Evolutionary conservation across 2,113 vertebrate genomes (phyloP).

Genomic region (Gorsachius goisagi): DNA sequence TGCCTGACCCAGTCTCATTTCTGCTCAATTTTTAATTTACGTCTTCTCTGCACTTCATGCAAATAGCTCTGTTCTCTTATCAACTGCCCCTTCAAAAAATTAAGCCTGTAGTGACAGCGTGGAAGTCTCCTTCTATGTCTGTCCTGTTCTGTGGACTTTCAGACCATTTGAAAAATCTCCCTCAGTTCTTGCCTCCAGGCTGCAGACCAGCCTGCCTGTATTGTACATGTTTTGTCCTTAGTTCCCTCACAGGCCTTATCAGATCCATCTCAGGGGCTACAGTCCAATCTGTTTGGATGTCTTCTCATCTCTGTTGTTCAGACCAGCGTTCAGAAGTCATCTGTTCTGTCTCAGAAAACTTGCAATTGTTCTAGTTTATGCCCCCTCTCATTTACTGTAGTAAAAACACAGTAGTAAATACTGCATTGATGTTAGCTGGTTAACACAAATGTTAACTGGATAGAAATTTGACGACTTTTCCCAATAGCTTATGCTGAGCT

Average conservation of each 20-base stretch:
- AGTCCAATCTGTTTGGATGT: background rate
- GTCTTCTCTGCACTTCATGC: background rate
- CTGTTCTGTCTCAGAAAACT: background rate
- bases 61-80: background rate
- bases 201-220: background rate
- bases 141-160: background rate
- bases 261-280: background rate
- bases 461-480: background rate
- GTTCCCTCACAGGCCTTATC: background rate
- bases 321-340: background rate
- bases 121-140: background rate
- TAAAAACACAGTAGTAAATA: background rate
- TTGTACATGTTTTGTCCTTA: background rate
- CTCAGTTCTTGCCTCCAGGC: background rate
- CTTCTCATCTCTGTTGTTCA: background rate
- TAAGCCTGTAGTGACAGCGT: background rate
- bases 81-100: background rate
- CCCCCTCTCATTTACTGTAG: background rate
- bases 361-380: background rate
- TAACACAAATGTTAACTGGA: background rate
- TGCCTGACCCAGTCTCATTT: background rate
- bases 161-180: background rate
- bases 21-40: background rate
- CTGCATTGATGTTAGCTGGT: background rate
- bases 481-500: background rate